Evolutionary conservation across 92 coral and sea anemone genomes (phyloP), one percentile per base, ranked within the genome.

Genomic region (Virgularia gustaviana): DNA sequence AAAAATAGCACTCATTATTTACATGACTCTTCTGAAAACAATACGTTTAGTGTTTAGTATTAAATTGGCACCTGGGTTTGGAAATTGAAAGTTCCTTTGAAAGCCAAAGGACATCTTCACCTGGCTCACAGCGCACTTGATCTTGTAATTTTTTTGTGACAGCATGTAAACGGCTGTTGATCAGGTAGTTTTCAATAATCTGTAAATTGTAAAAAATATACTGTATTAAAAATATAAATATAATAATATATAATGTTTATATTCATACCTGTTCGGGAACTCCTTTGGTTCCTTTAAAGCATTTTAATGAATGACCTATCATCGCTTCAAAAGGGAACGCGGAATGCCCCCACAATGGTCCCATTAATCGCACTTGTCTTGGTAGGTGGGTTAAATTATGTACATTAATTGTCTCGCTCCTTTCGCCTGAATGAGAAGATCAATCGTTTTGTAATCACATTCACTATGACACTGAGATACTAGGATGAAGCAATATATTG

Each of bases 1-100:
- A 39, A n/a, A n/a, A n/a, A n/a, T n/a, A n/a, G n/a, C n/a, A n/a
- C n/a, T n/a, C n/a, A n/a, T n/a, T n/a, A n/a, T n/a, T n/a, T n/a
- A n/a, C n/a, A n/a, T n/a, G n/a, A n/a, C n/a, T n/a, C n/a, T n/a
- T n/a, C n/a, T n/a, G n/a, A n/a, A n/a, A n/a, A n/a, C n/a, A n/a
- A n/a, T n/a, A n/a, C n/a, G n/a, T n/a, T n/a, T n/a, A n/a, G n/a
- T n/a, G n/a, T n/a, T n/a, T n/a, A n/a, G n/a, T n/a, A n/a, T n/a
- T n/a, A n/a, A n/a, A n/a, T n/a, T n/a, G n/a, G 15, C 65, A 81
- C 85, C 81, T 81, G 36, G 82, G 81, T 65, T 81, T 81, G 49
- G 86, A 66, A 36, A 81, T 20, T 15, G 57, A 44, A 62, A 81
- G 76, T 55, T 47, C 68, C 38, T 57, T 63, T 22, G 86, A 81